A percentile compares a stretch with the other conserved stretches of the same genome.
phyloP scores from a whole-genome alignment of 1,140 invertebrate species.

The Andricus grossulariae region DNA sequence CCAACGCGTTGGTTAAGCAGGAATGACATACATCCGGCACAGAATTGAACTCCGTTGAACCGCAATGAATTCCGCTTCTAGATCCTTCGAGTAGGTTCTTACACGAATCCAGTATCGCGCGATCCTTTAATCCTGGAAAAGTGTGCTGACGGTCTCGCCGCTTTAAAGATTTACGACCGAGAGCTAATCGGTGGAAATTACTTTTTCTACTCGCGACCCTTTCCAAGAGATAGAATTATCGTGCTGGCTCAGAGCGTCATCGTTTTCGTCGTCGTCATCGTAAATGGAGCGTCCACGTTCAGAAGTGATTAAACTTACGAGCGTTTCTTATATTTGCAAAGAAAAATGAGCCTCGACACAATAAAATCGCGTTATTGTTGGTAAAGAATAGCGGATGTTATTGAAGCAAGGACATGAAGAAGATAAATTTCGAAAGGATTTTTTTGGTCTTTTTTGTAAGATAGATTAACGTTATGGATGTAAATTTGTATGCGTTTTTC shows the following conservation, averaged over 20 bases:
- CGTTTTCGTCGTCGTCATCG: conserved; percentile 19
- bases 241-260: conserved; percentile 11
- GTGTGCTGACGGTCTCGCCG: background rate
- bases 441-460: background rate
- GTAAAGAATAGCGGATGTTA: background rate
- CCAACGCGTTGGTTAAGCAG: background rate
- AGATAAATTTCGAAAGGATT: background rate
- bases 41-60: background rate
- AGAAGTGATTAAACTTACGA: conserved; percentile 20
- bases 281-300: conserved; percentile 5
- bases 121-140: conserved; percentile 19
- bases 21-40: background rate
- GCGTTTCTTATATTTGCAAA: conserved; percentile 12
- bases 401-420: background rate
- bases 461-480: background rate
- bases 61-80: background rate
- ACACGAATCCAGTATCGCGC: background rate
- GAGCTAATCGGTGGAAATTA: conserved; percentile 22
- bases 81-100: conserved; percentile 7
- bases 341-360: background rate
- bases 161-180: conserved; percentile 12
- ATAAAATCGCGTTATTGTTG: background rate
- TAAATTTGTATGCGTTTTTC: too few species aligned
- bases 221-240: conserved; percentile 6
- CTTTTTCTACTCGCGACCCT: conserved; percentile 21